Conservation (phyloP, 1,140 invertebrate genomes). For the Drosophila pseudoobscura region DNA sequence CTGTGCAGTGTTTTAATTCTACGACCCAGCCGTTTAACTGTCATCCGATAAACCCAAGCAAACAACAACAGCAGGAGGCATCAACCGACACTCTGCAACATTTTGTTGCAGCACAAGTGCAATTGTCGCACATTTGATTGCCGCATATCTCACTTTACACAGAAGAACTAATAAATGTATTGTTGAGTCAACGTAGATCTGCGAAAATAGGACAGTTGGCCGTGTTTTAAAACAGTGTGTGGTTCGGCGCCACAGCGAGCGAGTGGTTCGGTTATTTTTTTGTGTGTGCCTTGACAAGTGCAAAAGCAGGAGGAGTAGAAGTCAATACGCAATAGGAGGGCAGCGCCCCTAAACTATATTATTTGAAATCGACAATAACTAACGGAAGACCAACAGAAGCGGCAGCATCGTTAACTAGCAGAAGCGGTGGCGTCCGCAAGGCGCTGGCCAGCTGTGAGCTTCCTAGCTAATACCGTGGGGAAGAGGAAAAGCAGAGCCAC, state of each 20-base stretch:
- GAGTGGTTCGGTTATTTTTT: too few species aligned
- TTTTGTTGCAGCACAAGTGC: too few species aligned
- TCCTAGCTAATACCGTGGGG: neutral
- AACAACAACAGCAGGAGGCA: slow-evolving; percentile 2
- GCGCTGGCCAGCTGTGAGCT: slow-evolving; percentile 28
- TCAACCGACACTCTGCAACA: too few species aligned
- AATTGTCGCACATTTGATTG: too few species aligned
- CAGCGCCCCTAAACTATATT: neutral
- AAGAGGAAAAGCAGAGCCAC: neutral
- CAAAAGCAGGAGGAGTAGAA: slow-evolving; percentile 23
- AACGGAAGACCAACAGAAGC: slow-evolving; percentile 3
- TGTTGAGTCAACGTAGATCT: too few species aligned
- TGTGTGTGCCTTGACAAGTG: slow-evolving; percentile 28
- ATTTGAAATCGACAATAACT: neutral
- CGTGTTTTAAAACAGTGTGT: too few species aligned
- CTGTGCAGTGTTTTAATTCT: too few species aligned
- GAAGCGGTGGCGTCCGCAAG: slow-evolving; percentile 19
- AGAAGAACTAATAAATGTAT: too few species aligned
- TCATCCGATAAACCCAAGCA: neutral
- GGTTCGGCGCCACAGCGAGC: too few species aligned
- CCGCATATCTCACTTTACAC: too few species aligned
- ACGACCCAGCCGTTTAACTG: too few species aligned
- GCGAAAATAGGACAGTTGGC: too few species aligned
- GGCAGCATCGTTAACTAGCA: slow-evolving; percentile 13
- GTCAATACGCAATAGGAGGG: slow-evolving; percentile 37